Conservation (phyloP, 2,113 vertebrate species). For the Sebastes fasciatus region DNA sequence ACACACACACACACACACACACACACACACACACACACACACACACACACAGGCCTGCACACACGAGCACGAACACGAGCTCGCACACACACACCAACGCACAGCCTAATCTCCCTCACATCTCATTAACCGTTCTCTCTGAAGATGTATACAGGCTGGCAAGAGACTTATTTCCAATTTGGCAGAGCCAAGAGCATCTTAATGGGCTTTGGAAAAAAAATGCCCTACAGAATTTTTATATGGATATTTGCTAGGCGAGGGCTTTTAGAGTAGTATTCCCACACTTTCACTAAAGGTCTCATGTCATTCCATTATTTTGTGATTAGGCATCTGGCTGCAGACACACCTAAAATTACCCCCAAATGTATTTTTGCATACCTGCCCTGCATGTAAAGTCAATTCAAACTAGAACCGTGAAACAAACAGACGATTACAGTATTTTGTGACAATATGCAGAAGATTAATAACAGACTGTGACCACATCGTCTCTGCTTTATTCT, state of each 20-base stretch:
- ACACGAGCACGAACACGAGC: constrained; percentile 22
- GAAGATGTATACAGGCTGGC: constrained; percentile 75
- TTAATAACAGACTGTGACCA: not conserved
- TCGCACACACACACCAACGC: constrained; percentile 17
- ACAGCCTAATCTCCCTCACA: constrained; percentile 68
- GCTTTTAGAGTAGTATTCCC: constrained; percentile 59
- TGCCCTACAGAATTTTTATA: constrained; percentile 53
- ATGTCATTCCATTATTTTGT: constrained; percentile 59
- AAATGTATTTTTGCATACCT: constrained; percentile 25
- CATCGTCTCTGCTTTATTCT: not conserved
- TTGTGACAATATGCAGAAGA: not conserved
- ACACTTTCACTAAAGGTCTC: constrained; percentile 51
- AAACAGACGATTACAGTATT: constrained; percentile 15
- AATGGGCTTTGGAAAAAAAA: constrained; percentile 69
- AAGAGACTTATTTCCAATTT: constrained; percentile 77
- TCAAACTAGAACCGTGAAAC: constrained; percentile 3
- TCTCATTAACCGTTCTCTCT: constrained; percentile 78
- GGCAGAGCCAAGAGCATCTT: constrained; percentile 68
- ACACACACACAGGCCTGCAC: not conserved
- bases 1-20: not conserved
- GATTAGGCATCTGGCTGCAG: constrained; percentile 57
- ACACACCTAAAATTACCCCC: constrained; percentile 28
- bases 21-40: not conserved
- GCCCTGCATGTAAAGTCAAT: constrained; percentile 9
- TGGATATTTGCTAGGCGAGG: constrained; percentile 55